Evolutionary conservation across 2,888 invertebrate genomes (phyloP).

Genomic region (Philhelius pedissequus): DNA sequence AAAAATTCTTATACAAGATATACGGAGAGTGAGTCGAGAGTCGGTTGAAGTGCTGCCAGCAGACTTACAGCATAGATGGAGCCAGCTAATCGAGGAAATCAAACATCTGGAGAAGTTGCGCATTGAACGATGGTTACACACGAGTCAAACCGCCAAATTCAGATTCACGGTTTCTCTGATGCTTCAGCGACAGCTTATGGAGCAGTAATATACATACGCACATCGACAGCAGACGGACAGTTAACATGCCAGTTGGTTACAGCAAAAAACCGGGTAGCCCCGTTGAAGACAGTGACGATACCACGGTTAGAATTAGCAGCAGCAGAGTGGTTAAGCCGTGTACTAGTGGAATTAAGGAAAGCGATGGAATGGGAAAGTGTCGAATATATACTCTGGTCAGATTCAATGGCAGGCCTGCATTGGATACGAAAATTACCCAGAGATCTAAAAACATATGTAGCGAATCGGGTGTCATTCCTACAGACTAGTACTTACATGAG

Average conservation of each 20-base stretch:
- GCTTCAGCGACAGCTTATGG: neutral
- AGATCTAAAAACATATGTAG: constrained; percentile 25
- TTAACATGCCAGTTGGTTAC: constrained; percentile 27
- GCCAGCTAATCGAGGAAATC: neutral
- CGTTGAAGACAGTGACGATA: constrained; percentile 21
- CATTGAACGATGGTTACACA: neutral
- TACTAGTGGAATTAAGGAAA: neutral
- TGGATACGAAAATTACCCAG: constrained; percentile 19
- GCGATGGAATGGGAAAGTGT: neutral
- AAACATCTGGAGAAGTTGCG: neutral
- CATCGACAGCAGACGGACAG: constrained; percentile 12
- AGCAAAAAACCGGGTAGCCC: constrained; percentile 27
- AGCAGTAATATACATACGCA: too few species aligned
- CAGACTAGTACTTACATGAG: neutral
- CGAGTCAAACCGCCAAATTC: neutral
- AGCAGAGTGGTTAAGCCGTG: neutral
- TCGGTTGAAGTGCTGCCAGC: neutral
- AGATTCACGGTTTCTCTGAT: constrained; percentile 37
- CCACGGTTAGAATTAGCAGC: constrained; percentile 31
- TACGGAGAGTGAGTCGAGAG: too few species aligned
- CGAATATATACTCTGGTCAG: constrained; percentile 28
- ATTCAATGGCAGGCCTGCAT: constrained; percentile 30
- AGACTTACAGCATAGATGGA: neutral
- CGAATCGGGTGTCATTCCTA: constrained; percentile 12
- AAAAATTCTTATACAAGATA: too few species aligned